phyloP scores from a whole-genome alignment of 2,797 vertebrate genomes.

The Mormyrops attenuatus region DNA sequence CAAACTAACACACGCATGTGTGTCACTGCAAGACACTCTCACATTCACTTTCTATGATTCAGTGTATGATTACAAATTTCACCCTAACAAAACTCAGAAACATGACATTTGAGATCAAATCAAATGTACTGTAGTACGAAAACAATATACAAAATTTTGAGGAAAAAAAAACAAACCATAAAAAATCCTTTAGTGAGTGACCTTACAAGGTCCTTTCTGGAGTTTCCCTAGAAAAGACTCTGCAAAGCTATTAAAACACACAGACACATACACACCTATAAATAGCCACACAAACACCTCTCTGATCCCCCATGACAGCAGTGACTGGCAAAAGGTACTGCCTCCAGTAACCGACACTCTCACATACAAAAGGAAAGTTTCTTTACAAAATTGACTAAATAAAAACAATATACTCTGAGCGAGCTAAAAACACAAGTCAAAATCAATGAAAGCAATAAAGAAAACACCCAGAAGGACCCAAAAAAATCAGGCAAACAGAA shows the following conservation, averaged over 20 bases:
- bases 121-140: not conserved
- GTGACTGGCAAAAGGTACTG: not conserved
- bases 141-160: not conserved
- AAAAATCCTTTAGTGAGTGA: not conserved
- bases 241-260: not conserved
- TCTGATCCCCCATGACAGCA: not conserved
- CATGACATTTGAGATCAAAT: not conserved
- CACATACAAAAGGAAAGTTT: slow-evolving; percentile 5
- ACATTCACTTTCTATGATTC: not conserved
- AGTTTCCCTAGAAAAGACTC: not conserved
- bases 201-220: not conserved
- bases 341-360: not conserved
- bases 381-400: not conserved
- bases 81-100: not conserved
- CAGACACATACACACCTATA: not conserved
- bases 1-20: not conserved
- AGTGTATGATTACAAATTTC: not conserved
- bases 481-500: not conserved
- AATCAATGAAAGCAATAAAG: slow-evolving; percentile 12
- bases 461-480: not conserved
- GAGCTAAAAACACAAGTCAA: slow-evolving; percentile 13
- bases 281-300: not conserved
- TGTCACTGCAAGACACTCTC: not conserved
- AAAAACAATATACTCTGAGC: slow-evolving; percentile 3
- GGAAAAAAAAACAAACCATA: not conserved